Evolutionary conservation across 2,113 vertebrate genomes (phyloP).

Genomic region (Cardinalis cardinalis): DNA sequence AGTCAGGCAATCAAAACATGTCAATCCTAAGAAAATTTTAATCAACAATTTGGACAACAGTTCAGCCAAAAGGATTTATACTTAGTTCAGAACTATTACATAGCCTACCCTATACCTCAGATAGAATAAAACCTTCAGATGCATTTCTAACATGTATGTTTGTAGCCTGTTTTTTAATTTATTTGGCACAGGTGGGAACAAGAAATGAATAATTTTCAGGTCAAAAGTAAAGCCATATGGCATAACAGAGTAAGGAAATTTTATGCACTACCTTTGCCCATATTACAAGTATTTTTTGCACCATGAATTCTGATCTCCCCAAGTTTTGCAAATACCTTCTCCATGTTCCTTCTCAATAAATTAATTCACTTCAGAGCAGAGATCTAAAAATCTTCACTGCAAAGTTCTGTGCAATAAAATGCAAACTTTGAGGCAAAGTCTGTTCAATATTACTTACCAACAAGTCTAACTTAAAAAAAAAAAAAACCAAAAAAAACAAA

Average conservation of each 20-base stretch:
- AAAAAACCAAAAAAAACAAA: neutral
- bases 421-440: neutral
- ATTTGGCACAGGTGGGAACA: neutral
- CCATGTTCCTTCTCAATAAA: accelerated
- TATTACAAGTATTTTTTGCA: neutral
- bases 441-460: neutral
- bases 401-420: neutral
- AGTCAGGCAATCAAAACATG: neutral
- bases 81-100: neutral
- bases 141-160: neutral
- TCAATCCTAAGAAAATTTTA: neutral
- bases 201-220: neutral
- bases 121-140: neutral
- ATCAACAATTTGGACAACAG: neutral
- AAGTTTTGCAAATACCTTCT: neutral
- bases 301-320: neutral
- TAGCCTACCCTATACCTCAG: neutral
- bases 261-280: neutral
- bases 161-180: neutral
- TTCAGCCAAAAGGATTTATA: neutral
- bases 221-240: neutral
- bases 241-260: neutral
- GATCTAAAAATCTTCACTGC: neutral
- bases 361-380: neutral
- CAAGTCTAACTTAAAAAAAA: neutral